Base-by-base conservation (phyloP, 2,888 invertebrate species). In the Tenthredo scrophulariae region DNA sequence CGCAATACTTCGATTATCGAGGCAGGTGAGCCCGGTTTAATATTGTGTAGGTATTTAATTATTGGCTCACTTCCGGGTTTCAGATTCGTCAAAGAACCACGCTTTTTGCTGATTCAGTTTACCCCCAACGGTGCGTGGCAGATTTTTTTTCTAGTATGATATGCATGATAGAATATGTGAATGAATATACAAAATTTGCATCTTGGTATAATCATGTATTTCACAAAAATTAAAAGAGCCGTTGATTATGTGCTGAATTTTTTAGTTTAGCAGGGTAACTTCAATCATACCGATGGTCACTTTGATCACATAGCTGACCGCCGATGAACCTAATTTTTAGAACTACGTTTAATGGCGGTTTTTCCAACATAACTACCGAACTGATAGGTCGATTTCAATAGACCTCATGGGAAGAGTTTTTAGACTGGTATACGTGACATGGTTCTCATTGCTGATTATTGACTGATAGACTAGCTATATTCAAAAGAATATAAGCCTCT, bases 61-160 rank as follows among this genome's bases (percentile, higher is more conserved):
- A 54, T 37, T 37, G 37, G 37, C 37, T 37, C 37, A 37, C 6
- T 37, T 77, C 13, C 9, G 77, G 50, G 29, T 5, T 29, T 50
- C 54, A 26, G 29, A 77, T 77, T 77, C 54, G 54, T 26, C 77
- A 54, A 50, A n/a, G 54, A 43, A 22, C 7, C 13, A 22, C 13
- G n/a, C 22, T 15, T 74, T 43, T 74, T 40, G n/a, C 72, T 22
- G 43, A 74, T 43, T 74, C 26, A 74, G 15, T 74, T 43, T 29
- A 43, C 43, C 10, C 33, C 65, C 65, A 67, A 67, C 65, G 10
- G 62, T 67, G 29, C 5, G 37, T 37, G 33, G 18, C 26, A 18
- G 33, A 33, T 33, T 33, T 18, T 18, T 33, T 33, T 67, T 18
- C 7, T 37, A 37, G 6, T 13, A 33, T 2, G 13, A 54, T 26